phyloP scores from a whole-genome alignment of 2,888 invertebrate species.

The Brachyptera putata region DNA sequence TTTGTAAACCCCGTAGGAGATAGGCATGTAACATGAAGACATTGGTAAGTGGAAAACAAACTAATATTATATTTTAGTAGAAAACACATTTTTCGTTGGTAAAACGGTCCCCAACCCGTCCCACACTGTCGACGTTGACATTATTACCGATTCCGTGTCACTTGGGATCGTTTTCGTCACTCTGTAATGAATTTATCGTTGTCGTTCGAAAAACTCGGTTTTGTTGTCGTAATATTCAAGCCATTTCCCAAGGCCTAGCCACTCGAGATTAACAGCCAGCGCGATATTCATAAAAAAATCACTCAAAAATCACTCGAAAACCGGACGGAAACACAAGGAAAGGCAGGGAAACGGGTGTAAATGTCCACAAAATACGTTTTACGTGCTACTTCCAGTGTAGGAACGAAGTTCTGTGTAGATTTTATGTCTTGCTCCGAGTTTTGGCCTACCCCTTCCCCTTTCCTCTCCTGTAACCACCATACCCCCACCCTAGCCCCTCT shows the following conservation, averaged over 20 bases:
- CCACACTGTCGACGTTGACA: background rate
- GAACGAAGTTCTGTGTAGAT: slow-evolving; percentile 27
- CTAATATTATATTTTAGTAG: slow-evolving; percentile 14
- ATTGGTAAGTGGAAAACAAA: slow-evolving; percentile 9
- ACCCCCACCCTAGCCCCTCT: slow-evolving; percentile 17
- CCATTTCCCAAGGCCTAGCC: background rate
- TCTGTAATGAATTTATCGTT: background rate
- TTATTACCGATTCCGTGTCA: background rate
- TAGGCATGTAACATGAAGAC: slow-evolving; percentile 42
- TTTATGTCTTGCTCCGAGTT: slow-evolving; percentile 30
- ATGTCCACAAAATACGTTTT: background rate
- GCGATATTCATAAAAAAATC: background rate
- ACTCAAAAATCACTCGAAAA: background rate
- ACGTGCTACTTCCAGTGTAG: background rate
- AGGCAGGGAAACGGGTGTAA: background rate
- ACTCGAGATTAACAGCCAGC: background rate
- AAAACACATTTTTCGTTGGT: slow-evolving; percentile 7
- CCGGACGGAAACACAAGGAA: background rate
- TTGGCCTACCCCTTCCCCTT: slow-evolving; percentile 26
- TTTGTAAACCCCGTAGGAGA: slow-evolving; percentile 39
- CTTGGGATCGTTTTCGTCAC: background rate
- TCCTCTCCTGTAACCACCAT: background rate
- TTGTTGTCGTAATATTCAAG: background rate
- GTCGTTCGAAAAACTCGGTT: background rate
- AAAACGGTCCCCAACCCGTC: background rate